These are phyloP conservation scores for Emydoidea blandingii DNA, from an alignment of 2,797 vertebrate genomes.

Conservation along the genomic window DNA sequence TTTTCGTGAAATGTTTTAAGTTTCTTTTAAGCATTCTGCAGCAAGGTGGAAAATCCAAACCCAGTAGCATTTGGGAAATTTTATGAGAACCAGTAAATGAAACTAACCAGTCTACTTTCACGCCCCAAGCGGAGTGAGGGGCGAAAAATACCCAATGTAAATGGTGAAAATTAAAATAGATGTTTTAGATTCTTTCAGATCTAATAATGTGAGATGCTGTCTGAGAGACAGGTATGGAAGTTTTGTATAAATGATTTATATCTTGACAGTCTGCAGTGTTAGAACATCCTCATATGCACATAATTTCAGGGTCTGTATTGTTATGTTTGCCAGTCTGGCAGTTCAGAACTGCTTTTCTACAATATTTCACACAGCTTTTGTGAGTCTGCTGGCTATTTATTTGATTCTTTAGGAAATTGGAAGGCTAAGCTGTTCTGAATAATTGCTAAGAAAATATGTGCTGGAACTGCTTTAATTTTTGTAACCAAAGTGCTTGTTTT, in stretches of 20 bases:
- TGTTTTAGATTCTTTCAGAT: constrained; percentile 61
- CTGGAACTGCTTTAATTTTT: neutral
- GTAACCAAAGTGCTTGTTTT: constrained; percentile 10
- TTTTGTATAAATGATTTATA: constrained; percentile 53
- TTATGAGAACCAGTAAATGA: neutral
- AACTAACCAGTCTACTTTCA: constrained; percentile 17
- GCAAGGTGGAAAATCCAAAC: constrained; percentile 23
- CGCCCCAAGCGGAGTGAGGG: neutral
- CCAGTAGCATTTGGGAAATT: constrained; percentile 43
- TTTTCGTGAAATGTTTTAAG: neutral
- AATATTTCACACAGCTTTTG: constrained; percentile 22
- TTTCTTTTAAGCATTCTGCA: constrained; percentile 33
- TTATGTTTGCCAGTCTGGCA: constrained; percentile 40
- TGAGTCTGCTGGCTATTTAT: constrained; percentile 28
- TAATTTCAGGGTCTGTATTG: constrained; percentile 53
- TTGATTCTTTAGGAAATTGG: neutral
- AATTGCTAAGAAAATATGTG: neutral
- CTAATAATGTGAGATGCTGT: constrained; percentile 57
- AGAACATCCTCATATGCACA: constrained; percentile 33
- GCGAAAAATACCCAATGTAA: neutral
- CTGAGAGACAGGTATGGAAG: constrained; percentile 49
- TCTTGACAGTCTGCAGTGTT: constrained; percentile 61
- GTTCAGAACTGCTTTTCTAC: constrained; percentile 21
- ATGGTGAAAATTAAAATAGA: constrained; percentile 46
- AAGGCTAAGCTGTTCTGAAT: neutral